A percentile compares a stretch with the other conserved stretches of the same genome.
Evolutionary conservation across 2,797 vertebrate species (phyloP).

Genomic region (Diglossa cyanea): DNA sequence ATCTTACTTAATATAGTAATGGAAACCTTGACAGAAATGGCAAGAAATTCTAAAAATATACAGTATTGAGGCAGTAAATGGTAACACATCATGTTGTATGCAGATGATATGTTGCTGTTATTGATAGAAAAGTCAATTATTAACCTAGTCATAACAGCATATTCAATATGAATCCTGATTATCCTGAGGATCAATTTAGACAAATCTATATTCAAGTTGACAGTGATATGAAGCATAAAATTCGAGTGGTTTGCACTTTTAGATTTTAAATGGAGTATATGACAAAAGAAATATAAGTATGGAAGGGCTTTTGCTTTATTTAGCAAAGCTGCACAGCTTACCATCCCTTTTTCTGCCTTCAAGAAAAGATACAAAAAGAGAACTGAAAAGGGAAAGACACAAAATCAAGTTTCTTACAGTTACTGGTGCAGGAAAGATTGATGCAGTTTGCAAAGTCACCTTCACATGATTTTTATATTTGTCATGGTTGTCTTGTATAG

Average conservation of each 20-base stretch:
- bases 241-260: neutral
- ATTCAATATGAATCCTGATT: neutral
- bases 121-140: neutral
- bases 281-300: neutral
- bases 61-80: neutral
- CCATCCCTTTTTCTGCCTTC: neutral
- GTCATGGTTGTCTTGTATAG: neutral
- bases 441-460: constrained; percentile 52
- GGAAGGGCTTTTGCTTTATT: neutral
- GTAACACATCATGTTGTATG: neutral
- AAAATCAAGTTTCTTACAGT: neutral
- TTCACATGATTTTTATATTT: constrained; percentile 40
- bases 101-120: neutral
- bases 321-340: neutral
- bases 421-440: neutral
- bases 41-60: neutral
- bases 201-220: neutral
- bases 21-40: neutral
- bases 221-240: neutral
- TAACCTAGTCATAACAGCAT: neutral
- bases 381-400: neutral
- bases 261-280: neutral
- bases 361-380: neutral
- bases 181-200: neutral
- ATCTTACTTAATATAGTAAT: neutral